These are phyloP conservation scores for Drosophila vallismaia DNA, from an alignment of 2,888 invertebrate genomes.

Conservation along the genomic window DNA sequence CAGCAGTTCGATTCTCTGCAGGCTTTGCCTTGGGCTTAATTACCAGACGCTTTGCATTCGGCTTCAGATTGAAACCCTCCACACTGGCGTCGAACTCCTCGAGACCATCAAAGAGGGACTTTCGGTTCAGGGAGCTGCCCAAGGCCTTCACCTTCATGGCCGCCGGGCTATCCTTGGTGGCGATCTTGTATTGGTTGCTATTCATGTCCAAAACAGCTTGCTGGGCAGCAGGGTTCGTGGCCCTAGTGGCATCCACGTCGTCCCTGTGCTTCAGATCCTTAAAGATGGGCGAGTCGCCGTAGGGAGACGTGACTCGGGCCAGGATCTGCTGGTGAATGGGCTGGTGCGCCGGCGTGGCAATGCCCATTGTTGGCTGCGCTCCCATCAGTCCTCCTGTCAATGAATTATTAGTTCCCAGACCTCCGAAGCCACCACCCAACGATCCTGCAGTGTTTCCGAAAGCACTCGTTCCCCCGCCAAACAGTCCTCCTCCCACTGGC, in stretches of 20 bases:
- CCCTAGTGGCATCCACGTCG: constrained; percentile 87
- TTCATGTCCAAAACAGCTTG: constrained; percentile 86
- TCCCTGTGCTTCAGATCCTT: constrained; percentile 87
- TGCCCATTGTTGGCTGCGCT: constrained; percentile 30
- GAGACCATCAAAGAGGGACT: constrained; percentile 93
- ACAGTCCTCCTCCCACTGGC: constrained; percentile 80
- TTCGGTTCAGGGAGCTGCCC: constrained; percentile 83
- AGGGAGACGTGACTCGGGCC: constrained; percentile 91
- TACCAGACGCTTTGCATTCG: constrained; percentile 90
- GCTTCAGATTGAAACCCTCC: constrained; percentile 86
- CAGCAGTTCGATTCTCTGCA: neutral
- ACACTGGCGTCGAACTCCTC: constrained; percentile 90
- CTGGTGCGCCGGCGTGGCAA: constrained; percentile 32
- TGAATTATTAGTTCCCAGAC: constrained; percentile 46
- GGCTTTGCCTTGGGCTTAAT: constrained; percentile 85
- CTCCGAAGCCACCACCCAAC: constrained; percentile 67
- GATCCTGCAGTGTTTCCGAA: constrained; percentile 71
- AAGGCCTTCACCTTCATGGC: constrained; percentile 85
- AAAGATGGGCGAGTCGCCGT: constrained; percentile 94
- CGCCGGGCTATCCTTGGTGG: constrained; percentile 84
- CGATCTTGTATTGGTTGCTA: constrained; percentile 86
- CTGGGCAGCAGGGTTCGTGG: constrained; percentile 89
- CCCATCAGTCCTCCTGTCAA: constrained; percentile 53
- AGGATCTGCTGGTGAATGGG: constrained; percentile 90
- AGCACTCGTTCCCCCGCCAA: constrained; percentile 82